A percentile compares a stretch with the other conserved stretches of the same genome.
Conservation (phyloP, 2,113 vertebrate species). For the Vidua macroura region DNA sequence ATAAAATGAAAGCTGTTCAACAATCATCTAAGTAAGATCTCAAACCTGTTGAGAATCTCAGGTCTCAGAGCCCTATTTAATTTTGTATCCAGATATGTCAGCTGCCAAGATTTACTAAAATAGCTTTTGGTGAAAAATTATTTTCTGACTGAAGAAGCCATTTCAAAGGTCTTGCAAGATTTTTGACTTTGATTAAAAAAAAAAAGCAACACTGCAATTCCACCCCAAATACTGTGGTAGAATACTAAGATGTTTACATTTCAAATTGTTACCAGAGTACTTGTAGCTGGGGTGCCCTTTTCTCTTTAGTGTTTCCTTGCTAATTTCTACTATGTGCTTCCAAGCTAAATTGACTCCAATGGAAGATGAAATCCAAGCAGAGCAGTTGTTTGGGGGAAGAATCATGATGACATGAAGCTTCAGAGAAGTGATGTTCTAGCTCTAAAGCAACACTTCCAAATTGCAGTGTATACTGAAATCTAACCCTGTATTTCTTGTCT, state of each 20-base stretch:
- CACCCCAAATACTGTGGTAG: neutral
- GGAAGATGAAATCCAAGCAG: neutral
- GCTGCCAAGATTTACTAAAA: neutral
- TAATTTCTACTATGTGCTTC: constrained; percentile 1
- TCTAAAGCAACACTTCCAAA: neutral
- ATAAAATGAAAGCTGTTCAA: neutral
- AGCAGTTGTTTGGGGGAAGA: neutral
- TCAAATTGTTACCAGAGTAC: neutral
- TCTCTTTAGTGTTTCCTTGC: neutral
- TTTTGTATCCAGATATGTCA: neutral
- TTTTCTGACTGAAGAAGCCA: neutral
- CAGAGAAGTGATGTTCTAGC: neutral
- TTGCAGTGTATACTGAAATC: neutral
- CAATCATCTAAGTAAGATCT: neutral
- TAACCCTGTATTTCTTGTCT: neutral
- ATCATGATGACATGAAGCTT: neutral
- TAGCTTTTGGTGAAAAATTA: neutral
- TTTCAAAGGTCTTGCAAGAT: neutral
- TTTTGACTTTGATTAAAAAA: neutral
- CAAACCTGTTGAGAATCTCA: neutral
- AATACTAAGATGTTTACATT: neutral
- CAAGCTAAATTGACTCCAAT: neutral
- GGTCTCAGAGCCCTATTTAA: neutral
- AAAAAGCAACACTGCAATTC: neutral
- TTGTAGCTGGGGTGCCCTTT: neutral